Evolutionary conservation across 2,113 vertebrate genomes (phyloP), one percentile per base, ranked within the genome.

Genomic region (Pardalotus punctatus): DNA sequence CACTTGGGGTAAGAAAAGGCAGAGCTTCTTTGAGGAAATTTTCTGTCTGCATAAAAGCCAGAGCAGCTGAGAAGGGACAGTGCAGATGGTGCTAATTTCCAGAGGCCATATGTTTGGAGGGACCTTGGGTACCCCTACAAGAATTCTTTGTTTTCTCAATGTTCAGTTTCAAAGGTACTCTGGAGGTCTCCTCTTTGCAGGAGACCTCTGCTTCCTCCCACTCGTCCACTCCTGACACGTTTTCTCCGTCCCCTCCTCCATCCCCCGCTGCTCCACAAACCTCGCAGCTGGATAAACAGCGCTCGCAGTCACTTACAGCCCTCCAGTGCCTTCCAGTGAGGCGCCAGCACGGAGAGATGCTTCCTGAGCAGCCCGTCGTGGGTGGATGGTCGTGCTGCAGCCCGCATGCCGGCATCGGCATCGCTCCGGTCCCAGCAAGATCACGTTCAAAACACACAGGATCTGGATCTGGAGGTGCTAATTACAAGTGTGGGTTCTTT

Each of bases 221-320:
- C 93, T 96, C 14, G 2, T 88, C 81, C 89, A 79, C 91, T 94
- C 81, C 71, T 1, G 20, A 92, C 85, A 86, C 31, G 29, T 94
- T 93, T 88, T 61, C 62, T 87, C 36, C 0, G 0, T 94, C 74
- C 67, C 86, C 72, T 90, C 64, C 72, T 94, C 69, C 2, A 0
- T 85, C 58, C 56, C 91, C 88, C 0, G 35, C 88, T 86, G 93
- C 64, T 93, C 8, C 2, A 47, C 31, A 70, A 56, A 79, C 27
- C 38, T 67, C 5, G 0, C 96, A 95, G 94, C 95, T 96, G 96
- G 93, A 95, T 88, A 97, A 97, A 97, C 93, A 97, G 92, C 3
- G 0, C 24, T 78, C 0, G 2, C 71, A 47, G 76, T 58, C 25
- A 0, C 93, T 95, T 62, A 42, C 43, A 85, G 62, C n/a, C 73